These are phyloP conservation scores for Choristoneura rosaceana DNA, from an alignment of 2,888 invertebrate genomes.

Conservation along the genomic window DNA sequence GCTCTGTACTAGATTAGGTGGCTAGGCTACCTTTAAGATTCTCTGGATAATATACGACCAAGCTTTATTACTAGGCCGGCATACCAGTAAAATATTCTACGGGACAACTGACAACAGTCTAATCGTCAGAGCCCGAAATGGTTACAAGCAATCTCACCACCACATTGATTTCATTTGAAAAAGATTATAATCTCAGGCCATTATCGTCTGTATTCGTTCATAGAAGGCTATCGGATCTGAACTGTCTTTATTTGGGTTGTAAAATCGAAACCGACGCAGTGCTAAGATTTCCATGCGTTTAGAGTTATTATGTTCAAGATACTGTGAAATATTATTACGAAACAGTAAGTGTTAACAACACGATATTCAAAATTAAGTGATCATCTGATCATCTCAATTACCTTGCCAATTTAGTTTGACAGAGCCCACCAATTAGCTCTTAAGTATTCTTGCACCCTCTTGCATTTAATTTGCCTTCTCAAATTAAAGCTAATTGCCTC, in stretches of 20 bases:
- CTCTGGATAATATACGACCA: neutral
- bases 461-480: slow-evolving; percentile 15
- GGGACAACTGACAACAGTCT: slow-evolving; percentile 40
- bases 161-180: slow-evolving; percentile 79
- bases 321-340: slow-evolving; percentile 5
- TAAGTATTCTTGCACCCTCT: slow-evolving; percentile 4
- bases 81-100: slow-evolving; percentile 25
- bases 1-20: neutral
- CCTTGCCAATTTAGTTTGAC: neutral
- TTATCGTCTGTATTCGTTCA: slow-evolving; percentile 73
- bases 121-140: slow-evolving; percentile 62
- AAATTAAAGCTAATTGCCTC: slow-evolving; percentile 32
- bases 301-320: slow-evolving; percentile 5
- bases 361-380: neutral
- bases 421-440: slow-evolving; percentile 1
- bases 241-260: slow-evolving; percentile 67
- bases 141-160: slow-evolving; percentile 55
- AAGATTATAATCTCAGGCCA: slow-evolving; percentile 75
- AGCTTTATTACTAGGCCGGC: slow-evolving; percentile 3
- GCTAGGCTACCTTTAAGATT: neutral
- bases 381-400: neutral
- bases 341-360: neutral
- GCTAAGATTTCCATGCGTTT: slow-evolving; percentile 39
- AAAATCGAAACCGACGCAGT: slow-evolving; percentile 62
- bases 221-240: slow-evolving; percentile 75